These are phyloP conservation scores for Sanderia malayensis DNA, from an alignment of 30 jellyfish, hydroid and myxozoan species.

Conservation along the genomic window DNA sequence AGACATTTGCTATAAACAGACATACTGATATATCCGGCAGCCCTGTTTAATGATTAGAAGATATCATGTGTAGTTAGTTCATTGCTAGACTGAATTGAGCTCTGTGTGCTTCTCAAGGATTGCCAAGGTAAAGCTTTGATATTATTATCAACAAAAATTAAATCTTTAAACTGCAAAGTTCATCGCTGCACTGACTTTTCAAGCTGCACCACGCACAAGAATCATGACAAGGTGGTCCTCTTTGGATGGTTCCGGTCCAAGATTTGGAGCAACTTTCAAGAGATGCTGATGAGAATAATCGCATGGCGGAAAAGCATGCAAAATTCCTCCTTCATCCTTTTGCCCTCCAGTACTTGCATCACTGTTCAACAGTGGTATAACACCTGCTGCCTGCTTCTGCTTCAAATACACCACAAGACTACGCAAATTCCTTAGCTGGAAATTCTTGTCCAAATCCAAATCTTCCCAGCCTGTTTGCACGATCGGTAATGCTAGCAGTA, in stretches of 20 bases:
- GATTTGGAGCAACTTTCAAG: slow-evolving; percentile 93
- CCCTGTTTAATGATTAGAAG: too few species aligned
- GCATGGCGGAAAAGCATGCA: slow-evolving; percentile 99
- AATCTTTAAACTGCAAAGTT: not conserved
- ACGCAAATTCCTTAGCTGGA: slow-evolving; percentile 84
- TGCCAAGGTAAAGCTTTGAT: not conserved
- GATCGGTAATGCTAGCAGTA: slow-evolving; percentile 82
- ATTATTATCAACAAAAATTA: not conserved
- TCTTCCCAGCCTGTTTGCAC: slow-evolving; percentile 86
- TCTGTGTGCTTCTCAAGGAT: too few species aligned
- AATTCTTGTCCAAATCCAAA: slow-evolving; percentile 67
- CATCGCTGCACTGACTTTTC: not conserved
- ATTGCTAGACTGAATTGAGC: too few species aligned
- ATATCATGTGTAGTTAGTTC: too few species aligned
- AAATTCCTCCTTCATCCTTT: slow-evolving; percentile 93
- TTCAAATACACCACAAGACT: slow-evolving; percentile 92
- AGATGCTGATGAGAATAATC: slow-evolving; percentile 95
- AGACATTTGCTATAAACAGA: not conserved
- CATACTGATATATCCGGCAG: too few species aligned
- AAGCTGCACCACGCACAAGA: slow-evolving; percentile 89
- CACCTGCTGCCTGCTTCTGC: slow-evolving; percentile 99
- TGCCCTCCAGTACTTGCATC: slow-evolving; percentile 56
- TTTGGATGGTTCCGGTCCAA: slow-evolving; percentile 91
- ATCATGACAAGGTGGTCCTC: slow-evolving; percentile 94
- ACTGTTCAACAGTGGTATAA: slow-evolving; percentile 68